Evolutionary conservation across 2,888 invertebrate species (phyloP).

Genomic region (Cryptocephalus primarius): DNA sequence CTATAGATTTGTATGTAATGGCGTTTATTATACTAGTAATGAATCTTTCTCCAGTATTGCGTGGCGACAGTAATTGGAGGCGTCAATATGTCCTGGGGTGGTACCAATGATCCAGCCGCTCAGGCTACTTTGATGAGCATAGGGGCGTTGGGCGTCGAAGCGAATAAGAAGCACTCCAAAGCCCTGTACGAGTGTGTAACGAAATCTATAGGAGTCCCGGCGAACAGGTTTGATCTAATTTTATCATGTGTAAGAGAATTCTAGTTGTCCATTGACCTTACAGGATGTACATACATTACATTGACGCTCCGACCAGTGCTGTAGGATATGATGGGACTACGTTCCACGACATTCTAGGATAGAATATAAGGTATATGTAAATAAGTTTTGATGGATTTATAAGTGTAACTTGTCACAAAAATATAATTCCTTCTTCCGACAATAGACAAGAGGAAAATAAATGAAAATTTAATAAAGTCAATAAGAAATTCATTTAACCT

Average conservation of each 20-base stretch:
- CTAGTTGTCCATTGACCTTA: constrained; percentile 24
- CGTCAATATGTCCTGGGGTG: constrained; percentile 53
- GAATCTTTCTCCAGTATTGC: constrained; percentile 44
- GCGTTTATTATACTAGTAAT: no score
- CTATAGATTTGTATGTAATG: background rate
- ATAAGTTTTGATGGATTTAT: background rate
- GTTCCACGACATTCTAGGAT: constrained; percentile 47
- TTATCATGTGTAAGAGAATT: background rate
- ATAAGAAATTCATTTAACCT: no score
- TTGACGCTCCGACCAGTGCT: constrained; percentile 46
- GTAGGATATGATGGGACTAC: constrained; percentile 57
- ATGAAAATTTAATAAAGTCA: no score
- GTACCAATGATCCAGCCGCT: constrained; percentile 51
- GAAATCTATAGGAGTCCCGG: constrained; percentile 43
- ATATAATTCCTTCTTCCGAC: no score
- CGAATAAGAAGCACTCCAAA: constrained; percentile 55
- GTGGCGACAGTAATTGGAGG: constrained; percentile 49
- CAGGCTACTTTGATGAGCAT: constrained; percentile 55
- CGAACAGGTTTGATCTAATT: constrained; percentile 39
- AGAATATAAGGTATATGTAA: background rate
- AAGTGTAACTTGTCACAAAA: background rate
- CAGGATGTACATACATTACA: constrained; percentile 57
- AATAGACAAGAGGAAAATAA: no score
- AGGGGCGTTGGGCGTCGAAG: constrained; percentile 50
- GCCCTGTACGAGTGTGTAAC: constrained; percentile 47